A percentile compares a stretch with the other conserved stretches of the same genome.
phyloP scores from a whole-genome alignment of 2,113 vertebrate genomes.

The Nibea albiflora region DNA sequence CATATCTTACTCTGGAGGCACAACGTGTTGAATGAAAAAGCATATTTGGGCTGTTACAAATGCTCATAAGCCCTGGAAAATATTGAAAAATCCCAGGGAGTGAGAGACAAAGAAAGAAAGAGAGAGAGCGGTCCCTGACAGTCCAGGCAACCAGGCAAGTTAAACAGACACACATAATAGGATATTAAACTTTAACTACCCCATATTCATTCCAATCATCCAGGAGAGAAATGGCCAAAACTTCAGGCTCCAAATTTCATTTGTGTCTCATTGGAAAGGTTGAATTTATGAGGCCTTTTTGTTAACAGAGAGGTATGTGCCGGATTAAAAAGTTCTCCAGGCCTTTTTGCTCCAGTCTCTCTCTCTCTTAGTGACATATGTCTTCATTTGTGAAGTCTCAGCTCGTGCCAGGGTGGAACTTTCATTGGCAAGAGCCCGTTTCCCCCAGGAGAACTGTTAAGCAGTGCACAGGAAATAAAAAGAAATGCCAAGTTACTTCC shows the following conservation, averaged over 20 bases:
- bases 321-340: conserved; percentile 74
- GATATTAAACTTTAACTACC: conserved; percentile 86
- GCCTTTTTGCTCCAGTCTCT: conserved; percentile 57
- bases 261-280: conserved; percentile 80
- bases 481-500: conserved; percentile 82
- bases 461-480: conserved; percentile 81
- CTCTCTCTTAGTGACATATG: conserved; percentile 79
- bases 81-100: conserved; percentile 51
- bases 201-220: conserved; percentile 84
- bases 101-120: conserved; percentile 45
- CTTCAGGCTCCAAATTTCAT: conserved; percentile 81
- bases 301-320: conserved; percentile 80
- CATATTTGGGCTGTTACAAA: conserved; percentile 44
- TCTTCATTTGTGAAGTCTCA: conserved; percentile 85
- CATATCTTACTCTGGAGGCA: conserved; percentile 53
- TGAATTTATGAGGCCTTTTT: conserved; percentile 81
- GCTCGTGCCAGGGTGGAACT: conserved; percentile 83
- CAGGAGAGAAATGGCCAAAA: conserved; percentile 79
- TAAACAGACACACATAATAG: conserved; percentile 84
- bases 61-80: conserved; percentile 72
- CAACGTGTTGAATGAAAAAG: conserved; percentile 51
- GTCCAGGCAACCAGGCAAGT: conserved; percentile 72
- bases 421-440: conserved; percentile 82
- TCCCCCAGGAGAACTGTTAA: conserved; percentile 82
- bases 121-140: conserved; percentile 58